Evolutionary conservation across 2,113 vertebrate species (phyloP).

Genomic region (Pseudorhombus dupliciocellatus): DNA sequence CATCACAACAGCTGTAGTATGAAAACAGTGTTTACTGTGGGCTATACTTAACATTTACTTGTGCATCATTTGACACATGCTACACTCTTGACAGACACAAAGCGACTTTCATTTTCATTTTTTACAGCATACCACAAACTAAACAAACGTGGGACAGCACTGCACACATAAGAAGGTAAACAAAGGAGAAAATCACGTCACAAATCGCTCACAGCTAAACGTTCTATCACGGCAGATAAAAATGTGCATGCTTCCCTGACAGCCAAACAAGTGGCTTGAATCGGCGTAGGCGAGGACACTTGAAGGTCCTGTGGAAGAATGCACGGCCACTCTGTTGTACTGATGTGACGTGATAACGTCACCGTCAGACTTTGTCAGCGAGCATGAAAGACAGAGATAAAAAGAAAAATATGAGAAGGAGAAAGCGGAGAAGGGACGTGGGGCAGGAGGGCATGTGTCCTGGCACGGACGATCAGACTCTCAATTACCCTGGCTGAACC

Average conservation of each 20-base stretch:
- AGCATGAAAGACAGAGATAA: constrained; percentile 16
- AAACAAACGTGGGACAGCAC: not conserved
- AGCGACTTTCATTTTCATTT: constrained; percentile 35
- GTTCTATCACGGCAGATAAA: not conserved
- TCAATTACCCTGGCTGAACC: constrained; percentile 70
- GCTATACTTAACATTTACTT: constrained; percentile 68
- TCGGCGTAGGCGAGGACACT: constrained; percentile 11
- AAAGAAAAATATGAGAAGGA: constrained; percentile 11
- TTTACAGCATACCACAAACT: constrained; percentile 34
- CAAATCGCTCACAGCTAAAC: not conserved
- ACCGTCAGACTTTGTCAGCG: constrained; percentile 1
- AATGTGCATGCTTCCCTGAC: constrained; percentile 22
- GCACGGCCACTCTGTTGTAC: not conserved
- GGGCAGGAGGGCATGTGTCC: constrained; percentile 36
- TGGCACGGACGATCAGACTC: constrained; percentile 53
- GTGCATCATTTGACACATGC: constrained; percentile 61
- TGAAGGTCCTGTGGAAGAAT: not conserved
- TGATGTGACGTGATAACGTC: constrained; percentile 15
- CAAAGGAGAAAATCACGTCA: not conserved
- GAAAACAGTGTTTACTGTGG: constrained; percentile 61
- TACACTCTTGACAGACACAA: constrained; percentile 39
- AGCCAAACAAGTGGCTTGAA: constrained; percentile 29
- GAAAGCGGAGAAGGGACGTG: constrained; percentile 21
- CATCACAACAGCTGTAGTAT: constrained; percentile 59
- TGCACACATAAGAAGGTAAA: constrained; percentile 18